Evolutionary conservation across 35 echinoderm and acorn worm genomes (phyloP).

Genomic region (Strongylocentrotus purpuratus): DNA sequence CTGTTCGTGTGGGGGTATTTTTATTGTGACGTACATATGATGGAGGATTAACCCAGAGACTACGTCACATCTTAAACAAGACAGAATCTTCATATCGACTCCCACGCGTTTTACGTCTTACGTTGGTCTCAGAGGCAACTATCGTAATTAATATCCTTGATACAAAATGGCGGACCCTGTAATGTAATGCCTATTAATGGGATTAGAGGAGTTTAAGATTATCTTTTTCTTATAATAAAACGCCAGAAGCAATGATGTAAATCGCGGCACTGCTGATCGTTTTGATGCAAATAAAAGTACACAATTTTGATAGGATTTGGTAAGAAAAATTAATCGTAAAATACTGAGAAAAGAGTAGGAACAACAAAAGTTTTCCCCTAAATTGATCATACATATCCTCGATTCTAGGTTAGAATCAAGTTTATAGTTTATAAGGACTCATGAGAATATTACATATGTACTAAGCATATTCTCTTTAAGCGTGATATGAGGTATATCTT

Average conservation of each 20-base stretch:
- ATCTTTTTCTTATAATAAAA: neutral
- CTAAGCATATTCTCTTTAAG: too few species aligned
- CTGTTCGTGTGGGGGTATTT: neutral
- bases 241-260: neutral
- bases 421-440: too few species aligned
- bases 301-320: too few species aligned
- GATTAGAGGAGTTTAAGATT: neutral
- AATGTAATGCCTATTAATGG: neutral
- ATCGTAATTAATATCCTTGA: neutral
- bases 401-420: too few species aligned
- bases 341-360: too few species aligned
- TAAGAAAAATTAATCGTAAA: too few species aligned
- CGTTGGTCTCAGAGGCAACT: neutral
- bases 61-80: neutral
- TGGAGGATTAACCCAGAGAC: neutral
- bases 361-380: too few species aligned
- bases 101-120: neutral
- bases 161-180: neutral
- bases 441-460: too few species aligned
- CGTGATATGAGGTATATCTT: too few species aligned
- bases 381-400: too few species aligned
- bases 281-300: too few species aligned
- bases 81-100: neutral
- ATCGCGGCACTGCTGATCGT: neutral
- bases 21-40: neutral